Evolutionary conservation across 2,888 invertebrate genomes (phyloP), one percentile per base, ranked within the genome.

Genomic region (Steromphala cineraria): DNA sequence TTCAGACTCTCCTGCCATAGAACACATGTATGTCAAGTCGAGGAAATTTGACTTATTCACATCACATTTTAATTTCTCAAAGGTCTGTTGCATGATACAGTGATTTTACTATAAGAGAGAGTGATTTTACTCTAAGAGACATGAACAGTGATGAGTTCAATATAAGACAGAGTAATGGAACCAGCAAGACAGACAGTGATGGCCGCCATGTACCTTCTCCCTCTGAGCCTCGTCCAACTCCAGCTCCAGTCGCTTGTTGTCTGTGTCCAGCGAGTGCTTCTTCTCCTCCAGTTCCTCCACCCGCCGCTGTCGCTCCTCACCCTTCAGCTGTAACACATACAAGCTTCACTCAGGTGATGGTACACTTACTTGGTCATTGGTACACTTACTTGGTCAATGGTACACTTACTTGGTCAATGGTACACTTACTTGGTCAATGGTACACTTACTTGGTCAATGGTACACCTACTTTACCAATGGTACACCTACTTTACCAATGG

Each of bases 1-100:
- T 91, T 91, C 80, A 91, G 75, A 82, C 90, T 91, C 81, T 92
- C 92, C 92, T 92, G 85, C 1, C 81, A 81, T 10, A 5, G 4
- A 5, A 46, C 5, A 46, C 13, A 46, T 46, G 7, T 13, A 56
- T 13, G 21, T 56, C 1, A 21, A n/a, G 56, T 24, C 56, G n/a
- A 8, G n/a, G n/a, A 5, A 56, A 21, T 13, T 24, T 7, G 3
- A 24, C 21, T 17, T 8, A 24, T 5, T 24, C 10, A 56, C 4
- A 8, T 56, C 56, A 56, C 56, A 55, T n/a, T 10, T 55, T 19
- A n/a, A 55, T 19, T n/a, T 55, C 55, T 19, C 21, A 21, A n/a
- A n/a, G n/a, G n/a, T n/a, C n/a, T n/a, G n/a, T n/a, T n/a, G n/a
- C n/a, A n/a, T n/a, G n/a, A n/a, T n/a, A n/a, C n/a, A n/a, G n/a